Conservation (phyloP, 2,888 invertebrate genomes). For the Autographa pulchrina region DNA sequence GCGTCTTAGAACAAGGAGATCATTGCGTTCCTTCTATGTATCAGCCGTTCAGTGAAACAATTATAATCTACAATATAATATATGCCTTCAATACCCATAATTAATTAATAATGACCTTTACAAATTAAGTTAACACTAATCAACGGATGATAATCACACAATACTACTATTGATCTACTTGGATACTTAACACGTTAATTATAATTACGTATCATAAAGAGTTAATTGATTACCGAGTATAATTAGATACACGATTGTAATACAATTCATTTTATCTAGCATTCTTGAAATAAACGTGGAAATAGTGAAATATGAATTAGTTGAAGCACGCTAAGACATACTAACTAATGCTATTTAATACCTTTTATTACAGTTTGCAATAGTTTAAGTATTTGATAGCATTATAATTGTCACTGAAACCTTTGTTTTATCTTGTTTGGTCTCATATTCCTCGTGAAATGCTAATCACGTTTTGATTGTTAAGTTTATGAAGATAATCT, state of each 20-base stretch:
- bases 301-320: conserved; percentile 16
- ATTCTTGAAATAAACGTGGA: conserved; percentile 4
- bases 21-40: not conserved
- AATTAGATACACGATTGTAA: conserved; percentile 5
- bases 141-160: conserved; percentile 2
- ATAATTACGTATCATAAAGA: not conserved
- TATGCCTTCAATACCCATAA: not conserved
- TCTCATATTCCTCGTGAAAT: conserved; percentile 7
- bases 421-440: conserved; percentile 12
- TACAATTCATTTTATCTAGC: conserved; percentile 4
- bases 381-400: conserved; percentile 49
- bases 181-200: conserved; percentile 2
- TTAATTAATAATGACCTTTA: not conserved
- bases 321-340: conserved; percentile 8
- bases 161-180: conserved; percentile 15
- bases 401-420: conserved; percentile 18
- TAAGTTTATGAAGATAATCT: not conserved
- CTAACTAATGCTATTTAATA: conserved; percentile 16
- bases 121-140: conserved; percentile 4
- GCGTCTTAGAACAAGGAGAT: not conserved
- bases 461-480: conserved; percentile 17
- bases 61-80: not conserved
- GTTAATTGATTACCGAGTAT: conserved; percentile 3
- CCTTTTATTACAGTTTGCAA: conserved; percentile 22
- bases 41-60: not conserved